Evolutionary conservation across 2,888 invertebrate species (phyloP).

Genomic region (Apodemia mormo): DNA sequence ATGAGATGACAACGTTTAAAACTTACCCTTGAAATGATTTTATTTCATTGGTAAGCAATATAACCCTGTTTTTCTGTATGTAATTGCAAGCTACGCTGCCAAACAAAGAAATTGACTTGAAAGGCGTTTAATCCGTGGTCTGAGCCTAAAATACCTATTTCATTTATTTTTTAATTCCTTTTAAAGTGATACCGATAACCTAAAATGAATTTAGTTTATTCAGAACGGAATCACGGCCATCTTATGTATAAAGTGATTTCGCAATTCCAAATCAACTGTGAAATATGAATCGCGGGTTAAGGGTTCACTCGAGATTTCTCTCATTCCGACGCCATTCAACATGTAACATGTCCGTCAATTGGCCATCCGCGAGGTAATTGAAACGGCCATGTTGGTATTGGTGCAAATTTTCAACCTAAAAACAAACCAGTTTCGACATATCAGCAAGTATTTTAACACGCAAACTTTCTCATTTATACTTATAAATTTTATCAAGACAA

Average conservation of each 20-base stretch:
- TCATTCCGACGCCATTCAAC: slow-evolving; percentile 10
- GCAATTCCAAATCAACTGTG: slow-evolving; percentile 9
- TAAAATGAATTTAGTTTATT: too few species aligned
- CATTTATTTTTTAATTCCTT: too few species aligned
- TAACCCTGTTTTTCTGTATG: too few species aligned
- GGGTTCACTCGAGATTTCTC: slow-evolving; percentile 12
- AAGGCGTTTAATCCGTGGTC: too few species aligned
- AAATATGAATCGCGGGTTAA: slow-evolving; percentile 10
- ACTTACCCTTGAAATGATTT: too few species aligned
- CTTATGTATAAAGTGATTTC: neutral
- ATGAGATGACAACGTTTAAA: too few species aligned
- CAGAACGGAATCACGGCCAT: neutral
- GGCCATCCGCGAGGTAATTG: slow-evolving; percentile 8
- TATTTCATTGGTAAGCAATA: too few species aligned
- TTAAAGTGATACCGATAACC: too few species aligned
- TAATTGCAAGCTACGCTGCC: too few species aligned
- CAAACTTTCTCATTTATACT: neutral
- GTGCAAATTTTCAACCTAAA: slow-evolving; percentile 15
- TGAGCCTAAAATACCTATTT: too few species aligned
- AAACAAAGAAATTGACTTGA: too few species aligned
- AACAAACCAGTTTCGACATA: neutral
- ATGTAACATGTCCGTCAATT: slow-evolving; percentile 7
- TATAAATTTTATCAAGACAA: too few species aligned
- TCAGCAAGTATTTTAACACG: neutral
- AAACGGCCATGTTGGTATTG: slow-evolving; percentile 1